Conservation (phyloP, 2,888 invertebrate genomes). For the Nomada fucata region DNA sequence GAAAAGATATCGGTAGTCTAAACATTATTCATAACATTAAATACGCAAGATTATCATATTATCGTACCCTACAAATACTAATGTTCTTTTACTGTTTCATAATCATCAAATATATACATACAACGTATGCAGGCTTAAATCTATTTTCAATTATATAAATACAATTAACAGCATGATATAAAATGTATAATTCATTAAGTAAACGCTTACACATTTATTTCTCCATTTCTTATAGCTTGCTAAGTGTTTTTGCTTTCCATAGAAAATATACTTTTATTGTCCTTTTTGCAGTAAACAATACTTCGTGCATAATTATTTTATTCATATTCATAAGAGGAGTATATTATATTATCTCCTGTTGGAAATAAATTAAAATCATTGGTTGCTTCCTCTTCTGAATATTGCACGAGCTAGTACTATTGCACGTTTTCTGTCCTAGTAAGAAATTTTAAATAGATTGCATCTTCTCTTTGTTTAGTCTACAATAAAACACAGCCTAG, state of each 20-base stretch:
- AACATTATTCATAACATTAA: slow-evolving; percentile 52
- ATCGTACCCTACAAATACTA: slow-evolving; percentile 55
- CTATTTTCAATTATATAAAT: slow-evolving; percentile 54
- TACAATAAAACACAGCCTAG: slow-evolving; percentile 32
- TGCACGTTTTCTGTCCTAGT: slow-evolving; percentile 33
- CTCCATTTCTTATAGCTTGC: slow-evolving; percentile 48
- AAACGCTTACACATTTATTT: slow-evolving; percentile 63
- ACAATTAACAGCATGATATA: slow-evolving; percentile 66
- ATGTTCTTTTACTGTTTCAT: slow-evolving; percentile 46
- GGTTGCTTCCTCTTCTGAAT: slow-evolving; percentile 17
- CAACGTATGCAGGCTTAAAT: slow-evolving; percentile 44
- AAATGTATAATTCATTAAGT: slow-evolving; percentile 74
- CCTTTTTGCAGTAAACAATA: slow-evolving; percentile 52
- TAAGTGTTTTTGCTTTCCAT: slow-evolving; percentile 68
- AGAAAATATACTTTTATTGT: slow-evolving; percentile 70
- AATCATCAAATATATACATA: slow-evolving; percentile 59
- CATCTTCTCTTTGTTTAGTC: slow-evolving; percentile 5
- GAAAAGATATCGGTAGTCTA: slow-evolving; percentile 40
- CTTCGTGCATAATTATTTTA: slow-evolving; percentile 37
- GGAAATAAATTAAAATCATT: slow-evolving; percentile 9
- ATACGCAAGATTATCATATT: slow-evolving; percentile 39
- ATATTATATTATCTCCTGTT: not conserved
- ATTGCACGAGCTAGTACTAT: slow-evolving; percentile 32
- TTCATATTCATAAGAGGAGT: slow-evolving; percentile 11
- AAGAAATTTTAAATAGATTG: slow-evolving; percentile 8